phyloP scores from a whole-genome alignment of 2,888 invertebrate species.

The Timema podura region DNA sequence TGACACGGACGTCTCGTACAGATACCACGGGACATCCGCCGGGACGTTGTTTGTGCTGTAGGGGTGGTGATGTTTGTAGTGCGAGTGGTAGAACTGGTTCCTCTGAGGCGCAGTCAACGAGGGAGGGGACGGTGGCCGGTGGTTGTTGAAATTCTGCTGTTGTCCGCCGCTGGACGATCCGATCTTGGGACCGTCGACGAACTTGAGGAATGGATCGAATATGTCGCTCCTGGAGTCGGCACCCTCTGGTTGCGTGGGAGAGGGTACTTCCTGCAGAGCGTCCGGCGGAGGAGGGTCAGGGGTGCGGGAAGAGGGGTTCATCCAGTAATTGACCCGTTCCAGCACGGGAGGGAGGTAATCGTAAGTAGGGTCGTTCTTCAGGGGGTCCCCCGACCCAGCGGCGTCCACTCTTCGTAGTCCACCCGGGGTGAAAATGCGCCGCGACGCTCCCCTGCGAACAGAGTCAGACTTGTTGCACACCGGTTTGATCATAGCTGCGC shows the following conservation, averaged over 20 bases:
- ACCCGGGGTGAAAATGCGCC: slow-evolving; percentile 66
- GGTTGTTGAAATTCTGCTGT: slow-evolving; percentile 12
- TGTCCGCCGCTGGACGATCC: slow-evolving; percentile 31
- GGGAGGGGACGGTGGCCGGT: slow-evolving; percentile 33
- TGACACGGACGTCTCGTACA: slow-evolving; percentile 12
- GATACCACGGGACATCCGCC: background rate
- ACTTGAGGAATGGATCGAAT: slow-evolving; percentile 48
- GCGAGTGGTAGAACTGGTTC: slow-evolving; percentile 37
- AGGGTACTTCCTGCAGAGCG: background rate
- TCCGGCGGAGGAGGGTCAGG: slow-evolving; percentile 4
- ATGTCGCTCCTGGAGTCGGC: slow-evolving; percentile 42
- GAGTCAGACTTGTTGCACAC: too few species aligned
- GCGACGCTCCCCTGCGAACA: slow-evolving; percentile 12
- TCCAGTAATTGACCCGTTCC: slow-evolving; percentile 77
- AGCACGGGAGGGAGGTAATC: slow-evolving; percentile 79
- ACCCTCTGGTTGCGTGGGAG: slow-evolving; percentile 8
- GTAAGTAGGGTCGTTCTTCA: slow-evolving; percentile 80
- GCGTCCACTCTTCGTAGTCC: slow-evolving; percentile 83
- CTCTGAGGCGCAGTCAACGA: slow-evolving; percentile 41
- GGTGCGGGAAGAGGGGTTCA: slow-evolving; percentile 53
- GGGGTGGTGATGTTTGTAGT: slow-evolving; percentile 35
- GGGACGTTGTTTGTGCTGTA: slow-evolving; percentile 28
- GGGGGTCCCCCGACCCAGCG: slow-evolving; percentile 76
- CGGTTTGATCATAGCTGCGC: too few species aligned
- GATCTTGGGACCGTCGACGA: slow-evolving; percentile 49